Conservation (phyloP, 2,888 invertebrate genomes). For the Plemyria rubiginata region DNA sequence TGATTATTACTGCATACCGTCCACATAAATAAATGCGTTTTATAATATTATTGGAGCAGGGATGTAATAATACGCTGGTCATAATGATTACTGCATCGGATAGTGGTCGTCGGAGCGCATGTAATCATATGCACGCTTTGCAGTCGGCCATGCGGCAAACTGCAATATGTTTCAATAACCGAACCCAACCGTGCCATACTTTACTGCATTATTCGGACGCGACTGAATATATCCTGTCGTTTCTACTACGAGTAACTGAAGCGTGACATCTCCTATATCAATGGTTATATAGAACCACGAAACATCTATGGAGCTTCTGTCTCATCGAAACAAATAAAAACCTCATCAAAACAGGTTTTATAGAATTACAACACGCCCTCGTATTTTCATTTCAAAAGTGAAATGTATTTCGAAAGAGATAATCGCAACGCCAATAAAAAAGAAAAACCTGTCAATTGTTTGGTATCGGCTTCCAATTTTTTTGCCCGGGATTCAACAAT, state of each 20-base stretch:
- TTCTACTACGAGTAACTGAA: neutral
- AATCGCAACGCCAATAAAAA: slow-evolving; percentile 28
- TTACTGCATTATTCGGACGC: slow-evolving; percentile 4
- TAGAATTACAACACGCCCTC: slow-evolving; percentile 17
- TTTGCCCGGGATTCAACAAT: slow-evolving; percentile 59
- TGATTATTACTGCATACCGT: no score
- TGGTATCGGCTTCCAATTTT: slow-evolving; percentile 48
- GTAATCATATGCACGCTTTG: slow-evolving; percentile 1
- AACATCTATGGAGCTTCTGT: no score
- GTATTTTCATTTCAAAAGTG: slow-evolving; percentile 15
- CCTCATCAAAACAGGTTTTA: slow-evolving; percentile 9
- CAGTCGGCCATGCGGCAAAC: slow-evolving; percentile 4
- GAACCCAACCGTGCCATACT: slow-evolving; percentile 4
- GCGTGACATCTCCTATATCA: neutral
- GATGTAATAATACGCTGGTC: neutral
- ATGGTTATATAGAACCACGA: no score
- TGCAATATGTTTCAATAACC: slow-evolving; percentile 15
- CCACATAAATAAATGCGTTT: no score
- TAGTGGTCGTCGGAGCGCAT: neutral
- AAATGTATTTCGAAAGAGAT: slow-evolving; percentile 22
- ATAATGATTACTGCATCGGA: neutral
- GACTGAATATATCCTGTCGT: neutral
- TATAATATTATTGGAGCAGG: neutral
- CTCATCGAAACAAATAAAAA: neutral
- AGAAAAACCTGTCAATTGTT: slow-evolving; percentile 39